Conservation (phyloP, 2,888 invertebrate genomes). For the Cryptus armator region DNA sequence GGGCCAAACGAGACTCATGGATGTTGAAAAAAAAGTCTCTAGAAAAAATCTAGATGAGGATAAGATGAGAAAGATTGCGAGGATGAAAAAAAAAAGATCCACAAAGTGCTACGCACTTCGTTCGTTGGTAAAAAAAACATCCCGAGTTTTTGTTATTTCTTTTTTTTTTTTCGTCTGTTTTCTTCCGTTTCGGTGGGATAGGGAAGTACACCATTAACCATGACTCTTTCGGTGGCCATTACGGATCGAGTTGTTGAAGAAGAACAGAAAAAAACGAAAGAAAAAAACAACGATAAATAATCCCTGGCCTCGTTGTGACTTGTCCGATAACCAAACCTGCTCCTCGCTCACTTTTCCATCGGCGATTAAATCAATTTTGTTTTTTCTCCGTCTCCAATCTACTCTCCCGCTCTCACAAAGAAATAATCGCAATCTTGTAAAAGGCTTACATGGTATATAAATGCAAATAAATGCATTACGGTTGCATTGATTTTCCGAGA, state of each 20-base stretch:
- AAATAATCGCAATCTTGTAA: slow-evolving; percentile 55
- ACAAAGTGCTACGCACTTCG: slow-evolving; percentile 10
- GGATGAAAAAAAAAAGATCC: neutral
- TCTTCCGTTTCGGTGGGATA: neutral
- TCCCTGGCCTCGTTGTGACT: slow-evolving; percentile 44
- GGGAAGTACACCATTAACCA: slow-evolving; percentile 6
- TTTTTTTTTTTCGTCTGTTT: slow-evolving; percentile 2
- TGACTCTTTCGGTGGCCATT: slow-evolving; percentile 33
- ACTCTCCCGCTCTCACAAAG: slow-evolving; percentile 20
- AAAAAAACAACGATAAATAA: slow-evolving; percentile 42
- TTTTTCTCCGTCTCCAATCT: slow-evolving; percentile 18
- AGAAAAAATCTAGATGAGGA: slow-evolving; percentile 15
- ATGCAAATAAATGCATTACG: slow-evolving; percentile 52
- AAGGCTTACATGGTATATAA: slow-evolving; percentile 46
- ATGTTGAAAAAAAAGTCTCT: slow-evolving; percentile 7
- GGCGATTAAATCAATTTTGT: slow-evolving; percentile 44
- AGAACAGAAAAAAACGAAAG: slow-evolving; percentile 3
- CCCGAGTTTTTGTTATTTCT: neutral
- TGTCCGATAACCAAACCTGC: slow-evolving; percentile 51
- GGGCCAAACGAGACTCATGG: slow-evolving; percentile 42
- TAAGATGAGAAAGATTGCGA: slow-evolving; percentile 8
- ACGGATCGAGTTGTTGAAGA: slow-evolving; percentile 22
- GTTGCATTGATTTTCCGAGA: slow-evolving; percentile 61
- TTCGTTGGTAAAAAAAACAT: slow-evolving; percentile 4
- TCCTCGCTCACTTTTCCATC: slow-evolving; percentile 39